These are phyloP conservation scores for Drosophila barbarae DNA, from an alignment of 2,888 invertebrate genomes.

Conservation along the genomic window DNA sequence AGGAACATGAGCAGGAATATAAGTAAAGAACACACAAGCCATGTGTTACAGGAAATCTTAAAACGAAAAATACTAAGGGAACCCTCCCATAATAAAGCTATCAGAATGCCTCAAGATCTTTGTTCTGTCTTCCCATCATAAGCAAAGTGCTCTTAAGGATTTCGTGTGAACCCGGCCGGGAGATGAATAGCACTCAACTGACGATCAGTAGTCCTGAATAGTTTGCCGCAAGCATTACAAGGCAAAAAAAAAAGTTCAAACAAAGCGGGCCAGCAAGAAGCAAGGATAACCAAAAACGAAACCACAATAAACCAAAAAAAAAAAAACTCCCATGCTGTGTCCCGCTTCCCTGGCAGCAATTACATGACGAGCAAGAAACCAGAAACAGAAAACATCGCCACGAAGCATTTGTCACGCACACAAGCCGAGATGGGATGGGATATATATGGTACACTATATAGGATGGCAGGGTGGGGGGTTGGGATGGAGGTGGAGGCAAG, in stretches of 20 bases:
- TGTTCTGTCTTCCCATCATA: background rate
- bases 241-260: slow-evolving; percentile 16
- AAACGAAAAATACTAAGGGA: background rate
- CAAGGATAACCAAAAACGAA: slow-evolving; percentile 50
- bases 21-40: background rate
- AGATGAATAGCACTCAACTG: slow-evolving; percentile 8
- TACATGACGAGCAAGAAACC: slow-evolving; percentile 67
- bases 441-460: background rate
- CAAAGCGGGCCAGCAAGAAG: slow-evolving; percentile 19
- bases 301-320: slow-evolving; percentile 12
- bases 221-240: slow-evolving; percentile 20
- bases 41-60: slow-evolving; percentile 2
- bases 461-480: slow-evolving; percentile 5
- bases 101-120: slow-evolving; percentile 2
- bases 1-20: slow-evolving; percentile 2
- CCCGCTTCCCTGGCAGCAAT: slow-evolving; percentile 57
- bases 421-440: slow-evolving; percentile 27
- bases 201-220: slow-evolving; percentile 17
- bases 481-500: slow-evolving; percentile 10
- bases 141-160: background rate
- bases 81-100: slow-evolving; percentile 6
- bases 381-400: slow-evolving; percentile 59
- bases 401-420: slow-evolving; percentile 72
- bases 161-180: slow-evolving; percentile 8
- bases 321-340: slow-evolving; percentile 51